A percentile compares a stretch with the other conserved stretches of the same genome.
Conservation (phyloP, 2,888 invertebrate genomes). For the Spicauda simplicius region DNA sequence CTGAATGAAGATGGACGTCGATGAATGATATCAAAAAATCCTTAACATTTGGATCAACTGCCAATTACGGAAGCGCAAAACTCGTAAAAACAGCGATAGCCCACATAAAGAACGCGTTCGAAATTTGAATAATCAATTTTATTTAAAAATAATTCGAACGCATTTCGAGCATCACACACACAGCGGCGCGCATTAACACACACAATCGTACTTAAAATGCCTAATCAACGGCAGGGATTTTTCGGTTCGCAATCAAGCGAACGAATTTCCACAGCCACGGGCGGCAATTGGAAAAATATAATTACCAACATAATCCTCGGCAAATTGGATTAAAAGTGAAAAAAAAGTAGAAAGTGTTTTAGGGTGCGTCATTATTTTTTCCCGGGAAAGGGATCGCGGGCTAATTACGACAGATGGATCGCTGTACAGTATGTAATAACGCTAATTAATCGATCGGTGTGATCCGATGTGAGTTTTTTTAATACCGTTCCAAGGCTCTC, state of each 20-base stretch:
- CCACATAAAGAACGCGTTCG: slow-evolving; percentile 25
- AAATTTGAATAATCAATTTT: slow-evolving; percentile 36
- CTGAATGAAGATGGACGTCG: neutral
- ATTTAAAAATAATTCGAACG: slow-evolving; percentile 32
- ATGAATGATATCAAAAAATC: slow-evolving; percentile 7
- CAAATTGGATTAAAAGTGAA: slow-evolving; percentile 85
- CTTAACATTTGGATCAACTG: slow-evolving; percentile 26
- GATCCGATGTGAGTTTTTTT: slow-evolving; percentile 63
- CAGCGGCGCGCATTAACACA: slow-evolving; percentile 42
- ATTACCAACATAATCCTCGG: slow-evolving; percentile 84
- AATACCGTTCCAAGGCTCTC: slow-evolving; percentile 42
- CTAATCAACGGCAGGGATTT: slow-evolving; percentile 76
- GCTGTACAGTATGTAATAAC: slow-evolving; percentile 78
- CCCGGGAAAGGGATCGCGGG: slow-evolving; percentile 73
- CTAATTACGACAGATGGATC: slow-evolving; percentile 85
- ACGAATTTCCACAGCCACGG: slow-evolving; percentile 70
- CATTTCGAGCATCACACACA: slow-evolving; percentile 29
- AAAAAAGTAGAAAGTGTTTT: slow-evolving; percentile 81
- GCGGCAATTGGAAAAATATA: slow-evolving; percentile 84
- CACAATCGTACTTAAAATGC: slow-evolving; percentile 66
- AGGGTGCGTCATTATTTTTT: slow-evolving; percentile 84
- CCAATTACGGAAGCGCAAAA: slow-evolving; percentile 33
- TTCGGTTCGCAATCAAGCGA: slow-evolving; percentile 76
- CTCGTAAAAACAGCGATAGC: slow-evolving; percentile 13
- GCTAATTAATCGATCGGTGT: slow-evolving; percentile 81